phyloP scores from a whole-genome alignment of 2,888 invertebrate species.

The Dryobota labecula region DNA sequence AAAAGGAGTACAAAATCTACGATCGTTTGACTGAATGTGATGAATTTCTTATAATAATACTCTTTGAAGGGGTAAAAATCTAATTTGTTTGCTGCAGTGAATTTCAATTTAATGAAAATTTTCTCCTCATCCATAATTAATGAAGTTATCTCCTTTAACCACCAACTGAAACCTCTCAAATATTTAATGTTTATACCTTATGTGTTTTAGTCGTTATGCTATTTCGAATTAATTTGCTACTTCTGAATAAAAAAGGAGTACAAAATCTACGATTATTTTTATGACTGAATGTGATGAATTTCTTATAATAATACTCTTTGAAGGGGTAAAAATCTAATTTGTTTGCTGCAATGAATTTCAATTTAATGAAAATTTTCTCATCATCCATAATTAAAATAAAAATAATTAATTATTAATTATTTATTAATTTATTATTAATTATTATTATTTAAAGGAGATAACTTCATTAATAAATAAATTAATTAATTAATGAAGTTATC shows the following conservation, averaged over 20 bases:
- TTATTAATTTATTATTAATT: no score
- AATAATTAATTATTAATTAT: no score
- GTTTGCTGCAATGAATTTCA: background rate
- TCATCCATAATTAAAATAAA: slow-evolving; percentile 11
- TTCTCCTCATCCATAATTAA: slow-evolving; percentile 3
- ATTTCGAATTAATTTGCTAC: background rate
- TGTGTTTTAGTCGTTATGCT: background rate
- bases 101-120: background rate
- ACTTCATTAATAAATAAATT: no score
- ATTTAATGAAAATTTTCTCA: background rate
- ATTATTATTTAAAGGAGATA: no score
- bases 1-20: background rate
- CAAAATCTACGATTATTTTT: background rate
- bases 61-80: background rate
- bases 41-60: background rate
- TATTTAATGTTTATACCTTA: background rate
- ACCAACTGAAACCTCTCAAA: background rate
- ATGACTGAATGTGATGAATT: background rate
- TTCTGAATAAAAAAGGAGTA: background rate
- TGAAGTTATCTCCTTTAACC: background rate
- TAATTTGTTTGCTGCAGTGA: background rate
- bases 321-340: background rate
- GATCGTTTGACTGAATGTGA: background rate
- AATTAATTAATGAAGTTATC: no score
- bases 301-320: no score